phyloP scores from a whole-genome alignment of 2,888 invertebrate genomes.

The Calameuta filiformis region DNA sequence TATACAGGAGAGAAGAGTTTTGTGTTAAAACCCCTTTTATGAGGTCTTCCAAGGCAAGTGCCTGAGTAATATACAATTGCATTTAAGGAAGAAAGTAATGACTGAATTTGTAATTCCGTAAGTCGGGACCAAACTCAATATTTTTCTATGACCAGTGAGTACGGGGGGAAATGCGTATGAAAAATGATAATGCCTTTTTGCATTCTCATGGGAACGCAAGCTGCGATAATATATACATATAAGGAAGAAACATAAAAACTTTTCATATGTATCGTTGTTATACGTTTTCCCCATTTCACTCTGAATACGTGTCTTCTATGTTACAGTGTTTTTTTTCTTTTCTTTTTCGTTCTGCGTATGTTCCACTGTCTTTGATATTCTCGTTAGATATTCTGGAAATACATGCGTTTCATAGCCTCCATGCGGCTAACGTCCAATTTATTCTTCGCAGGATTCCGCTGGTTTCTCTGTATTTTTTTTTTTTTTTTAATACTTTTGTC shows the following conservation, averaged over 20 bases:
- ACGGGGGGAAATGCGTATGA: neutral
- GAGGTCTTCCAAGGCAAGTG: constrained; percentile 6
- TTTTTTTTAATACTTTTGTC: too few relatives aligned
- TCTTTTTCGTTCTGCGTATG: too few relatives aligned
- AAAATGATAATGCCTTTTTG: constrained; percentile 4
- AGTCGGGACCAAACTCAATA: constrained; percentile 25
- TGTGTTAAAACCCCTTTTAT: neutral
- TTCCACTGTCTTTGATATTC: too few relatives aligned
- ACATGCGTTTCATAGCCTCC: too few relatives aligned
- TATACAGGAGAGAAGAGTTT: too few relatives aligned
- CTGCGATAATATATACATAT: neutral
- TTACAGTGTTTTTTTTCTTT: too few relatives aligned
- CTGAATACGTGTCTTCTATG: too few relatives aligned
- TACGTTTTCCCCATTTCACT: too few relatives aligned
- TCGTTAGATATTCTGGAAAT: too few relatives aligned
- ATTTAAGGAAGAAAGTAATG: constrained; percentile 11
- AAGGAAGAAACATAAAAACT: constrained; percentile 5
- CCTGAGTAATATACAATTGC: constrained; percentile 17
- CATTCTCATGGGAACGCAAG: neutral
- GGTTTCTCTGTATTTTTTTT: too few relatives aligned
- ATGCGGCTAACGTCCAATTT: too few relatives aligned
- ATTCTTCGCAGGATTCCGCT: too few relatives aligned
- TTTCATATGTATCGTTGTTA: neutral
- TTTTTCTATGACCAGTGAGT: constrained; percentile 4
- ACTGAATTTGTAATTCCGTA: constrained; percentile 20